These are phyloP conservation scores for Campoletis raptor DNA, from an alignment of 2,888 invertebrate species.

Conservation along the genomic window DNA sequence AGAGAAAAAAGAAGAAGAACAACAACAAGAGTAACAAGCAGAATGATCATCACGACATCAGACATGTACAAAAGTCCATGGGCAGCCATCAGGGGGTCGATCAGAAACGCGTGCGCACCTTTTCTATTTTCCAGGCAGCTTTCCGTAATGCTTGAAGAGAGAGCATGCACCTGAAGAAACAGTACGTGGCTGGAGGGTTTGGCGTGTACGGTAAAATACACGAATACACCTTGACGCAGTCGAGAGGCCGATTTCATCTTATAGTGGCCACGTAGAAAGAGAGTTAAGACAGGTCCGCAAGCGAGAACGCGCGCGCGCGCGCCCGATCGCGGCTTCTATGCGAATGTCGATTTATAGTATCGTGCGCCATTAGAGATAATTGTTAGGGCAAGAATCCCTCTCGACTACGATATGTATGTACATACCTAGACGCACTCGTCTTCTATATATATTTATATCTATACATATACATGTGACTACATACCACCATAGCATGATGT, in stretches of 20 bases:
- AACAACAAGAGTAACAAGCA: not conserved
- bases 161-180: not conserved
- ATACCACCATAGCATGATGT: constrained; percentile 73
- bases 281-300: constrained; percentile 45
- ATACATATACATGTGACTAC: constrained; percentile 14
- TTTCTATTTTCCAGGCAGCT: constrained; percentile 82
- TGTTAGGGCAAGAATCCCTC: constrained; percentile 78
- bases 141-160: constrained; percentile 25
- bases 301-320: not conserved
- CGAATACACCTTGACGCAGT: constrained; percentile 45
- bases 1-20: not conserved
- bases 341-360: constrained; percentile 84
- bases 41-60: not conserved
- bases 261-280: constrained; percentile 67
- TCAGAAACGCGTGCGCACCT: constrained; percentile 70
- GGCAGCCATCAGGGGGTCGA: constrained; percentile 25
- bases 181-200: not conserved
- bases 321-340: constrained; percentile 63
- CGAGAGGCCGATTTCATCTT: constrained; percentile 78
- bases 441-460: not conserved
- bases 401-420: constrained; percentile 37
- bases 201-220: constrained; percentile 22
- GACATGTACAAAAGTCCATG: constrained; percentile 17
- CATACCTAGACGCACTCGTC: not conserved
- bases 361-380: constrained; percentile 84